Evolutionary conservation across 2,888 invertebrate genomes (phyloP).

Genomic region (Diarsia mendica): DNA sequence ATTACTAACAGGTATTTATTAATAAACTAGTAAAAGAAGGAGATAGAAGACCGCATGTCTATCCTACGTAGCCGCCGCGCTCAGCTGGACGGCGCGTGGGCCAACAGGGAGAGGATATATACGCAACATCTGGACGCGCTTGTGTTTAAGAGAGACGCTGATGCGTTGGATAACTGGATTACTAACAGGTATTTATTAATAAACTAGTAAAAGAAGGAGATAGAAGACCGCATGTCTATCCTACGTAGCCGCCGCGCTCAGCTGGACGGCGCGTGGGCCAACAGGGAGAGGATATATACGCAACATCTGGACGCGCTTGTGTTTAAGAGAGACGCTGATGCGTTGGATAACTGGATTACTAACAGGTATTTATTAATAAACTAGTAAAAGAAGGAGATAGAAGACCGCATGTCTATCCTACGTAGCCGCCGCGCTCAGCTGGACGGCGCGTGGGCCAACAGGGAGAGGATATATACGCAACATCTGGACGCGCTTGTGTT

Average conservation of each 20-base stretch:
- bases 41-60: conserved; percentile 96
- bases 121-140: conserved; percentile 98
- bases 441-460: conserved; percentile 93
- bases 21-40: conserved; percentile 93
- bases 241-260: conserved; percentile 92
- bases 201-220: conserved; percentile 95
- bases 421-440: conserved; percentile 93
- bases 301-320: conserved; percentile 97
- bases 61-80: conserved; percentile 92
- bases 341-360: conserved; percentile 97
- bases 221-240: conserved; percentile 94
- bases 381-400: conserved; percentile 96
- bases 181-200: conserved; percentile 82
- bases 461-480: conserved; percentile 96
- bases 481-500: conserved; percentile 98
- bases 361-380: conserved; percentile 83
- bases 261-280: conserved; percentile 94
- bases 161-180: conserved; percentile 97
- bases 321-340: conserved; percentile 97
- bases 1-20: conserved; percentile 89
- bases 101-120: conserved; percentile 94
- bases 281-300: conserved; percentile 95
- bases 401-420: conserved; percentile 94
- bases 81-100: conserved; percentile 94
- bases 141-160: conserved; percentile 97